A percentile compares a stretch with the other conserved stretches of the same genome.
These are phyloP conservation scores for Arothron firmamentum DNA, from an alignment of 2,113 vertebrate species.

Conservation along the genomic window DNA sequence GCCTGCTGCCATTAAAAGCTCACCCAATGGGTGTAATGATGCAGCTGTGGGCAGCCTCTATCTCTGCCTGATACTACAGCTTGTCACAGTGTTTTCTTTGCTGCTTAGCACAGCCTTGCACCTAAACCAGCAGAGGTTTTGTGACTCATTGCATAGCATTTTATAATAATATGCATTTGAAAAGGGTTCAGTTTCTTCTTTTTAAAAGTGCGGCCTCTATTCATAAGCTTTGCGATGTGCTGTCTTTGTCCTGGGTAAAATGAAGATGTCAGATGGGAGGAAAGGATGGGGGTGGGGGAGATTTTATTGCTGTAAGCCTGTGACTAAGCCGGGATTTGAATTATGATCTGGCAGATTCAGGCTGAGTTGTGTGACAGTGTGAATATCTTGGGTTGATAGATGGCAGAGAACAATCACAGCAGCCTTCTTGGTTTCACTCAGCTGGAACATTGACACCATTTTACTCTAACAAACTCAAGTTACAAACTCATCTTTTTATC, in stretches of 20 bases:
- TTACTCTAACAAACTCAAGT: neutral
- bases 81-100: conserved; percentile 8
- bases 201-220: neutral
- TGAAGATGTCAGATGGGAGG: conserved; percentile 28
- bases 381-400: conserved; percentile 37
- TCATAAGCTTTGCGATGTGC: conserved; percentile 1
- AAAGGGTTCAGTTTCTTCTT: neutral
- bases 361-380: conserved; percentile 30
- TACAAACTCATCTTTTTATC: neutral
- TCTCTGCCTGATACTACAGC: conserved; percentile 19
- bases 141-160: neutral
- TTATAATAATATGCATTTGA: neutral
- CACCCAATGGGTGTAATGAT: conserved; percentile 33
- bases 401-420: conserved; percentile 21
- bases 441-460: conserved; percentile 1
- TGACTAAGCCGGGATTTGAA: conserved; percentile 72
- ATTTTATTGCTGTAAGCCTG: conserved; percentile 64
- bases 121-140: neutral
- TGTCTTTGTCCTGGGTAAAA: conserved; percentile 19
- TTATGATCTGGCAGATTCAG: conserved; percentile 67
- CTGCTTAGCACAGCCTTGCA: neutral
- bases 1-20: conserved; percentile 57
- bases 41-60: conserved; percentile 5
- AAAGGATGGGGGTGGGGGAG: conserved; percentile 52
- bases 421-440: conserved; percentile 10